Percentiles rank a stretch among this genome's conserved stretches.
phyloP scores from a whole-genome alignment of 2,113 vertebrate species.

The Cettia cetti region DNA sequence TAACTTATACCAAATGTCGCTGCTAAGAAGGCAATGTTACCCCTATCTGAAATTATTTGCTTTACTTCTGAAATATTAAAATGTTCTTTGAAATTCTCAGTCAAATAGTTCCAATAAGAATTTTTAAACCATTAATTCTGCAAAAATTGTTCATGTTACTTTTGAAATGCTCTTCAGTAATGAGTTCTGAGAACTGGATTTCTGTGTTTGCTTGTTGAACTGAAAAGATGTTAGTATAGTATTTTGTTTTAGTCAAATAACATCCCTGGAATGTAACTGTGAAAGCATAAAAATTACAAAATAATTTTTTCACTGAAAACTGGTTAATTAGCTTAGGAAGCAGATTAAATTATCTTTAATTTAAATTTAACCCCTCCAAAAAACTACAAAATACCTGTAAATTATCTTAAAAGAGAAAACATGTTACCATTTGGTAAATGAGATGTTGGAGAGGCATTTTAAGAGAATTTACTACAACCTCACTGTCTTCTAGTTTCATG shows the following conservation, averaged over 20 bases:
- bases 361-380: background rate
- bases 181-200: background rate
- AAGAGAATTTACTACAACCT: background rate
- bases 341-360: background rate
- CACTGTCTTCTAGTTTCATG: background rate
- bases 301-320: background rate
- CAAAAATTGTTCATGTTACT: background rate
- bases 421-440: background rate
- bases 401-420: background rate
- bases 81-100: background rate
- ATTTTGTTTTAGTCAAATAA: background rate
- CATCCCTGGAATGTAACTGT: background rate
- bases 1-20: background rate
- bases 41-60: background rate
- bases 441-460: background rate
- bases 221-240: background rate
- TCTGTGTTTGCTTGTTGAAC: background rate
- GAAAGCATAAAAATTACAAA: background rate
- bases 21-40: background rate
- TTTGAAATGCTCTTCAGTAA: background rate
- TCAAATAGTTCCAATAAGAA: background rate
- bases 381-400: background rate
- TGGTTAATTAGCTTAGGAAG: background rate
- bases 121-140: background rate
- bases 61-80: background rate